A percentile compares a stretch with the other conserved stretches of the same genome.
Conservation (phyloP, 1,140 invertebrate genomes). For the Aphidius gifuensis region DNA sequence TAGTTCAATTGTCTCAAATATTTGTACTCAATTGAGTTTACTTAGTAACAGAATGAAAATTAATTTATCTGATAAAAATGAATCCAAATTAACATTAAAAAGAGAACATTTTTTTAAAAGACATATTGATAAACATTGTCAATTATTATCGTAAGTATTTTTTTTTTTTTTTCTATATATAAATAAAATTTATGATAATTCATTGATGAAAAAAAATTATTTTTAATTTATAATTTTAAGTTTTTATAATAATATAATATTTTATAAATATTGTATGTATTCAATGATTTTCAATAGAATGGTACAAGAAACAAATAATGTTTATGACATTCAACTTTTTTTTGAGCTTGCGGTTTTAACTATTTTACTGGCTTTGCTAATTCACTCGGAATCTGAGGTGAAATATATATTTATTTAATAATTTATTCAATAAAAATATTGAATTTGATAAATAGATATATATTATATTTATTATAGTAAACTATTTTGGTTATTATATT, state of each 20-base stretch:
- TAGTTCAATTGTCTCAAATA: not conserved
- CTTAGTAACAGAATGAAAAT: conserved; percentile 4
- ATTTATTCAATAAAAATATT: too few relatives aligned
- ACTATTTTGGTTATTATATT: not conserved
- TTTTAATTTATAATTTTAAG: too few relatives aligned
- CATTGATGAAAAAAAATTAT: too few relatives aligned
- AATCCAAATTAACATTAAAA: too few relatives aligned
- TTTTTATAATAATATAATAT: too few relatives aligned
- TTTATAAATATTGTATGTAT: too few relatives aligned
- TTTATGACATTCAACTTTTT: not conserved
- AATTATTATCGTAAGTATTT: not conserved
- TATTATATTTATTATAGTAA: too few relatives aligned
- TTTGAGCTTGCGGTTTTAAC: not conserved
- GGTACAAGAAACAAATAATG: not conserved
- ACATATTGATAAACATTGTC: not conserved
- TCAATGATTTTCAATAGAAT: not conserved
- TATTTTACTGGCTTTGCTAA: not conserved
- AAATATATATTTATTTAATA: too few relatives aligned
- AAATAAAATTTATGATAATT: too few relatives aligned
- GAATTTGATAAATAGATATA: too few relatives aligned
- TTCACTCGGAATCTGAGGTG: not conserved
- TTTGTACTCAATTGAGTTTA: conserved; percentile 10
- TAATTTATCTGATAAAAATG: not conserved
- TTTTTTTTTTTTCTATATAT: not conserved
- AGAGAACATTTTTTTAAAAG: not conserved